A percentile compares a stretch with the other conserved stretches of the same genome.
Conservation (phyloP, 2,113 vertebrate species). For the Ceratotherium simum region DNA sequence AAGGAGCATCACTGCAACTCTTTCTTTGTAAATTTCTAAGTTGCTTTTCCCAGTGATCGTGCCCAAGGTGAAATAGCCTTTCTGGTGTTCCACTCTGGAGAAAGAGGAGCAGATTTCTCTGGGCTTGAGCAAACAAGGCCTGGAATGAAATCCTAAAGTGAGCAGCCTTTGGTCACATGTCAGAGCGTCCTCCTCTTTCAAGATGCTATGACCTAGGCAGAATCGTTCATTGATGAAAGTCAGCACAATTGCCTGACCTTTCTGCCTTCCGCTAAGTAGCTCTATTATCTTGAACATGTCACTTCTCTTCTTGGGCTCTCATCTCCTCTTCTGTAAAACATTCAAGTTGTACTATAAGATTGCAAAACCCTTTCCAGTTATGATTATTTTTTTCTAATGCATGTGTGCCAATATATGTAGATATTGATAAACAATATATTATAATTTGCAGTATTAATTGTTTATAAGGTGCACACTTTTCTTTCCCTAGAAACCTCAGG, state of each 20-base stretch:
- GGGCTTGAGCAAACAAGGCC: background rate
- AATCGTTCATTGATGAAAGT: background rate
- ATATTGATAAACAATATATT: background rate
- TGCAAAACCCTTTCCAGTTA: background rate
- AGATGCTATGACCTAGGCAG: background rate
- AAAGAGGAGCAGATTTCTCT: background rate
- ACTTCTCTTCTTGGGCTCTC: background rate
- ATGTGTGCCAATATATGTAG: background rate
- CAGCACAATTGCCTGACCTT: background rate
- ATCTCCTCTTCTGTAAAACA: conserved; percentile 31
- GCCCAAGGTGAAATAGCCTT: background rate
- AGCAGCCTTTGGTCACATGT: background rate
- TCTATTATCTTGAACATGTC: background rate
- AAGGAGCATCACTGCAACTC: background rate
- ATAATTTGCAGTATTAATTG: background rate
- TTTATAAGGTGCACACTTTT: background rate
- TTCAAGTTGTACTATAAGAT: background rate
- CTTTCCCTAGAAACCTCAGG: conserved; percentile 26
- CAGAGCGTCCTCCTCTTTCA: background rate
- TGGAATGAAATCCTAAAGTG: background rate
- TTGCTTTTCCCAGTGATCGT: background rate
- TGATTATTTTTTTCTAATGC: background rate
- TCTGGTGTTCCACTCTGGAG: background rate
- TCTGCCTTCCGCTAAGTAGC: background rate
- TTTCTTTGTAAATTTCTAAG: background rate